These are phyloP conservation scores for roundworm (Caenorhabditis elegans) DNA, from an alignment of 1,140 invertebrate genomes.

Conservation along the genomic window DNA sequence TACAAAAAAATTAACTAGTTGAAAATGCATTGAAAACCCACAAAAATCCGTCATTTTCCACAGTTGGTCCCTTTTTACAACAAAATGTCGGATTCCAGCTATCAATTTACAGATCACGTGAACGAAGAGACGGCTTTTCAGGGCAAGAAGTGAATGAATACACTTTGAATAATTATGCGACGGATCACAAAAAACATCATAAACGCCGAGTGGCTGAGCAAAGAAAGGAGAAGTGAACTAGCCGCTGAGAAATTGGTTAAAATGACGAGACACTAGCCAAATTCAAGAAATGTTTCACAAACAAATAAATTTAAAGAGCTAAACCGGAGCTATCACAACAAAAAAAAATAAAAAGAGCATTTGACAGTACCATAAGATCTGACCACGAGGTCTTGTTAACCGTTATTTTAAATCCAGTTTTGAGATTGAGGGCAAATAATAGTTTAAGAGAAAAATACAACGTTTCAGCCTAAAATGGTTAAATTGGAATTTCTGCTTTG, in stretches of 20 bases:
- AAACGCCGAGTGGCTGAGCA: background rate
- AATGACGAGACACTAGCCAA: background rate
- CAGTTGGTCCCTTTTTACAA: no score
- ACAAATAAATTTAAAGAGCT: background rate
- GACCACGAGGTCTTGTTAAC: background rate
- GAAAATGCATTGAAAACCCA: no score
- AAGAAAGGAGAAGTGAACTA: background rate
- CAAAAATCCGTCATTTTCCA: no score
- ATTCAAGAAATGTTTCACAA: background rate
- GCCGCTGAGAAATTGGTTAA: background rate
- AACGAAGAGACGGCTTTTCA: background rate
- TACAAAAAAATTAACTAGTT: no score
- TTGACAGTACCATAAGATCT: background rate
- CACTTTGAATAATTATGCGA: conserved; percentile 24
- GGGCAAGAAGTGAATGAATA: background rate
- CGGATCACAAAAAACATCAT: background rate
- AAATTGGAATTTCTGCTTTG: conserved; percentile 56
- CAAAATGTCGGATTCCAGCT: no score
- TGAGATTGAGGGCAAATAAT: background rate
- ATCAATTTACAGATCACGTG: no score
- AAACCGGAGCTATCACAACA: background rate
- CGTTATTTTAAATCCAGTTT: background rate
- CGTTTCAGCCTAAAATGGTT: background rate
- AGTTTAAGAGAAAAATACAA: background rate
- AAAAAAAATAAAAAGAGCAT: background rate